phyloP scores from a whole-genome alignment of 2,888 invertebrate genomes.

The Pseudanteris insignis region DNA sequence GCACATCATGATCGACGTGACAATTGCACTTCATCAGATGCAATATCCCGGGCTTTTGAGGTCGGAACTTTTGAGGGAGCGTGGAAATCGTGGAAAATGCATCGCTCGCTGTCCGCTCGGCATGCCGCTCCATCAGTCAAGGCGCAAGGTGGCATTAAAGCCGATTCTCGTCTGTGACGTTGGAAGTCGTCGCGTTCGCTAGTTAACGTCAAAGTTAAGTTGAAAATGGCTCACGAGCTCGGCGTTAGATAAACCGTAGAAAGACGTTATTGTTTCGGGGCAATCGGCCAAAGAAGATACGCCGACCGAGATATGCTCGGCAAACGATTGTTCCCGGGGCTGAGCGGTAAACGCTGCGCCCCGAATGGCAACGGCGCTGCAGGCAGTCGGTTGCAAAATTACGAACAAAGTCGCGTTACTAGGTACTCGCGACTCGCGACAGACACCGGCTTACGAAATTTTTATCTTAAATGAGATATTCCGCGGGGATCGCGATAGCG shows the following conservation, averaged over 20 bases:
- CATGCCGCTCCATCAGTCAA: conserved; percentile 34
- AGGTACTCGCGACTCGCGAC: conserved; percentile 13
- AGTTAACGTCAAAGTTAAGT: conserved; percentile 36
- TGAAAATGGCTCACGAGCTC: conserved; percentile 25
- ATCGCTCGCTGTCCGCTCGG: conserved; percentile 32
- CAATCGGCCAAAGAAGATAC: conserved; percentile 25
- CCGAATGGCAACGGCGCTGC: too few species aligned
- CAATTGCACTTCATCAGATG: conserved; percentile 29
- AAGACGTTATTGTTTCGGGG: conserved; percentile 36
- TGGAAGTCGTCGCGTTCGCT: conserved; percentile 26
- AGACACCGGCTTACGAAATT: conserved; percentile 12
- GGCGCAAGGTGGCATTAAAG: conserved; percentile 46
- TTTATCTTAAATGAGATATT: conserved; percentile 28
- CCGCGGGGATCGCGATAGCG: conserved; percentile 9
- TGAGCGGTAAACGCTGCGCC: not conserved
- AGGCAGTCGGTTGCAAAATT: too few species aligned
- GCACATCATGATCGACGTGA: too few species aligned
- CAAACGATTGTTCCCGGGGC: conserved; percentile 17
- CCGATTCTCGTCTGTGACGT: conserved; percentile 44
- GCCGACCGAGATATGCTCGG: conserved; percentile 17
- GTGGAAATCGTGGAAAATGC: conserved; percentile 23
- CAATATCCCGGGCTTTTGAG: conserved; percentile 33
- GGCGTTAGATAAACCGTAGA: conserved; percentile 34
- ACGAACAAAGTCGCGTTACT: conserved; percentile 9
- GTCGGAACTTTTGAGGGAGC: conserved; percentile 25